These are phyloP conservation scores for Grantiella picta DNA, from an alignment of 2,113 vertebrate genomes.

Conservation along the genomic window DNA sequence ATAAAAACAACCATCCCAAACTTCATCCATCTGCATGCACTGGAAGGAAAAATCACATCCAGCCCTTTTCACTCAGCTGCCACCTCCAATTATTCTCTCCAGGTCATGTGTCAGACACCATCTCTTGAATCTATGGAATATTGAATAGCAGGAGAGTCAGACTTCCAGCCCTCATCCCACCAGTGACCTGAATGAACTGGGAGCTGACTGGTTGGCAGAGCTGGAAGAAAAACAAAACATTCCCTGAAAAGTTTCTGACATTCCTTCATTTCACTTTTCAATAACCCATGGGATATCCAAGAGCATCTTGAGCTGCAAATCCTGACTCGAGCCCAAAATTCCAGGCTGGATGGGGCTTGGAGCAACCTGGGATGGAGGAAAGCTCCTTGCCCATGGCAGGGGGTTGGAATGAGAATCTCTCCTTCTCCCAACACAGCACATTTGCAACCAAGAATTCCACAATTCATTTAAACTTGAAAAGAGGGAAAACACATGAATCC, in stretches of 20 bases:
- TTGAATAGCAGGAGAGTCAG: neutral
- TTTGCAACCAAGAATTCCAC: neutral
- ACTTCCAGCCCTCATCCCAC: neutral
- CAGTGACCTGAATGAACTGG: slow-evolving; percentile 10
- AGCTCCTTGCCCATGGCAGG: neutral
- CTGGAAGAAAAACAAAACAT: neutral
- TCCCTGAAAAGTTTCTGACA: neutral
- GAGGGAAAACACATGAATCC: neutral
- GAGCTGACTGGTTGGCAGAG: neutral
- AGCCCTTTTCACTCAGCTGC: slow-evolving; percentile 46
- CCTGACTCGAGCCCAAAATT: neutral
- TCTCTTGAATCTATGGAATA: neutral
- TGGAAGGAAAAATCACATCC: neutral
- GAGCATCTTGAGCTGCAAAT: neutral
- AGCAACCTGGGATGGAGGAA: neutral
- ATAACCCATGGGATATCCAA: neutral
- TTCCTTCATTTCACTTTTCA: neutral
- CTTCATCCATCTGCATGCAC: neutral
- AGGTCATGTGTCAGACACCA: neutral
- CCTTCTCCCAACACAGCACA: fast-evolving
- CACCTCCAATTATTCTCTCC: slow-evolving; percentile 32
- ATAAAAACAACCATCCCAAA: neutral
- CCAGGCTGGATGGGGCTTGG: neutral
- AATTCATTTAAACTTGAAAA: neutral
- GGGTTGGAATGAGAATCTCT: neutral